Base-by-base conservation (phyloP, 2,888 invertebrate species). In the Mycalesis mineus region DNA sequence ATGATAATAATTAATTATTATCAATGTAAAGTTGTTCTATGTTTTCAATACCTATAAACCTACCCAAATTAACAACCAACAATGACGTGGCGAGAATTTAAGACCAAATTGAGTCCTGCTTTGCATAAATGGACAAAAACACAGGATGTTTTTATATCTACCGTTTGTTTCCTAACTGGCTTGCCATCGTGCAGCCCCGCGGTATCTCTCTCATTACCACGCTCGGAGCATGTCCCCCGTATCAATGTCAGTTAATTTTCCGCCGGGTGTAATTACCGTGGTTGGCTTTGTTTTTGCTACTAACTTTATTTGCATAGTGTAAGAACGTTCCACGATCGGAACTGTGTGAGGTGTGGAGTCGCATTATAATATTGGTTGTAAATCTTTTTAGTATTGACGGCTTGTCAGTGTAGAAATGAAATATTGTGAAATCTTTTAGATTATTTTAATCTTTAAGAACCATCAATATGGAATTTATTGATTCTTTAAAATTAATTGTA, bases 211-310 rank as follows among this genome's bases (percentile, higher is more conserved):
- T 87, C 86, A 86, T 88, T 86, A 86, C 81, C 78, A 75, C 71
- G 67, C 64, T 63, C 62, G 64, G 68, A 71, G 75, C 84, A 78
- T 82, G 84, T 84, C 73, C 75, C 60, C 76, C 74, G 78, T 88
- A 88, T 88, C 88, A 80, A 81, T 80, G 86, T 81, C 84, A 81
- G 85, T 88, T 88, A 88, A 88, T 88, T 88, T 88, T 81, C 85
- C 82, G 80, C 80, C 81, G 80, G 80, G 84, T 86, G 88, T 87
- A 88, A 88, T 88, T 88, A 88, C 87, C 81, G 79, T 77, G 84
- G 77, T 80, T 81, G 78, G 78, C 88, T 88, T 88, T 88, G 87
- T 88, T 88, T 88, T 88, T 88, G 88, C 87, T 83, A 82, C 84
- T 78, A 81, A 86, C 88, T 88, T 85, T 88, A 88, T 88, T 88